Evolutionary conservation across 2,797 vertebrate species (phyloP).

Genomic region (Tinamus major): DNA sequence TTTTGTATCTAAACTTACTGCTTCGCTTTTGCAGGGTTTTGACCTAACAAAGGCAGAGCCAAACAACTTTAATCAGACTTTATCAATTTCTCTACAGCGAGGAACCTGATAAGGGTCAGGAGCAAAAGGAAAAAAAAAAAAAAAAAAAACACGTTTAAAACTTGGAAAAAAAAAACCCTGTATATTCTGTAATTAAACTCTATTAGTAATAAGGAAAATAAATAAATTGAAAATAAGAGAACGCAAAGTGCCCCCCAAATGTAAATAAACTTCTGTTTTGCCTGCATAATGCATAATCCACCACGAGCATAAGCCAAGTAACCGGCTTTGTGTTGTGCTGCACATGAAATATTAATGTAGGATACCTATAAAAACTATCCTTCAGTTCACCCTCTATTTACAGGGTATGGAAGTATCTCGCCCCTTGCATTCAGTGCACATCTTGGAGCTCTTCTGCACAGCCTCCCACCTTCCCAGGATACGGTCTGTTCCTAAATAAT

Average conservation of each 20-base stretch:
- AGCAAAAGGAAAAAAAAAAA: neutral
- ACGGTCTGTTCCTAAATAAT: conserved; percentile 43
- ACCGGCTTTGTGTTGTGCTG: neutral
- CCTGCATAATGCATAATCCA: conserved; percentile 20
- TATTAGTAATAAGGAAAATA: neutral
- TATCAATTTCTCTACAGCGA: neutral
- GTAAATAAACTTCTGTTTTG: conserved; percentile 51
- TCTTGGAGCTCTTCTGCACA: neutral
- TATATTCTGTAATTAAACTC: neutral
- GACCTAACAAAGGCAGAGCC: neutral
- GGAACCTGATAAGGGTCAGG: neutral
- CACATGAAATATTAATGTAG: conserved; percentile 56
- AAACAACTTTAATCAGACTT: neutral
- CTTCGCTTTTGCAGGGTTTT: neutral
- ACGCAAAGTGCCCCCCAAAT: neutral
- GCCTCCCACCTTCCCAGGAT: neutral
- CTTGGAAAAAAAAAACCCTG: neutral
- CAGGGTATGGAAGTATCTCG: neutral
- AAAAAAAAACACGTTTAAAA: neutral
- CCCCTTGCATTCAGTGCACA: neutral
- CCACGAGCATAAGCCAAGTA: conserved; percentile 1
- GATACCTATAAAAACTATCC: conserved; percentile 51
- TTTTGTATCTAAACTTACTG: neutral
- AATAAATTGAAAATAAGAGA: neutral
- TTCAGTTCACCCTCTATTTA: conserved; percentile 23